A percentile compares a stretch with the other conserved stretches of the same genome.
phyloP scores from a whole-genome alignment of 2,797 vertebrate genomes.

The Hoplostethus atlanticus region DNA sequence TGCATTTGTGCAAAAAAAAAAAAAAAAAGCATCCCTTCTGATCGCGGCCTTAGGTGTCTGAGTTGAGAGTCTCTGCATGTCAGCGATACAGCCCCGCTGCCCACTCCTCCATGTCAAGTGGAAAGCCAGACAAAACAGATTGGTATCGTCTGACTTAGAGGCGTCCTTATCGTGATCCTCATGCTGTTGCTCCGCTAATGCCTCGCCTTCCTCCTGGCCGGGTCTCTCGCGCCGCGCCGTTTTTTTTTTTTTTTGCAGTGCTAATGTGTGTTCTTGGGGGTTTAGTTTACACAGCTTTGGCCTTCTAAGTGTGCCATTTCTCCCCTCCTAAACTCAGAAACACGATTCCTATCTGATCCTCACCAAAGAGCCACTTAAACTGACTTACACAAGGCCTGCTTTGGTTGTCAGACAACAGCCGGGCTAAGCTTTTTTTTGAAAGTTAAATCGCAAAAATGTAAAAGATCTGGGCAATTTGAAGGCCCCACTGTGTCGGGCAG shows the following conservation, averaged over 20 bases:
- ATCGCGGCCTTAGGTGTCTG: constrained; percentile 50
- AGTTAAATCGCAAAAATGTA: constrained; percentile 21
- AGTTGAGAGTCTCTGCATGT: constrained; percentile 49
- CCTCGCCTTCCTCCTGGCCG: constrained; percentile 17
- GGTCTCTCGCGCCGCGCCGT: constrained; percentile 3
- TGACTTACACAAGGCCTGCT: constrained; percentile 48
- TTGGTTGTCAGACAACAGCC: constrained; percentile 46
- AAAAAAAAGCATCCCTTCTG: constrained; percentile 50
- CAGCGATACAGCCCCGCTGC: constrained; percentile 41
- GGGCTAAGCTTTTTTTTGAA: constrained; percentile 9
- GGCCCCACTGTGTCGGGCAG: constrained; percentile 30
- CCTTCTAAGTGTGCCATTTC: constrained; percentile 52
- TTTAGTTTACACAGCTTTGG: constrained; percentile 71
- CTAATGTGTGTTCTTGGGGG: constrained; percentile 66
- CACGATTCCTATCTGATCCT: constrained; percentile 75
- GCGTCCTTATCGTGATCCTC: constrained; percentile 65
- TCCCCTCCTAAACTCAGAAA: constrained; percentile 72
- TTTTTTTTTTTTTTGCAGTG: constrained; percentile 25
- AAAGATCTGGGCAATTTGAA: constrained; percentile 46
- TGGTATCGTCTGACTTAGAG: constrained; percentile 60
- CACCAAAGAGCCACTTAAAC: constrained; percentile 66
- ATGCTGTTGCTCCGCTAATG: constrained; percentile 61
- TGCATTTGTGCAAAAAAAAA: constrained; percentile 38
- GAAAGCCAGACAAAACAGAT: constrained; percentile 67
- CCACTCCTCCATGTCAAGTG: constrained; percentile 59